These are phyloP conservation scores for Amazona ochrocephala DNA, from an alignment of 2,797 vertebrate species.

Conservation along the genomic window DNA sequence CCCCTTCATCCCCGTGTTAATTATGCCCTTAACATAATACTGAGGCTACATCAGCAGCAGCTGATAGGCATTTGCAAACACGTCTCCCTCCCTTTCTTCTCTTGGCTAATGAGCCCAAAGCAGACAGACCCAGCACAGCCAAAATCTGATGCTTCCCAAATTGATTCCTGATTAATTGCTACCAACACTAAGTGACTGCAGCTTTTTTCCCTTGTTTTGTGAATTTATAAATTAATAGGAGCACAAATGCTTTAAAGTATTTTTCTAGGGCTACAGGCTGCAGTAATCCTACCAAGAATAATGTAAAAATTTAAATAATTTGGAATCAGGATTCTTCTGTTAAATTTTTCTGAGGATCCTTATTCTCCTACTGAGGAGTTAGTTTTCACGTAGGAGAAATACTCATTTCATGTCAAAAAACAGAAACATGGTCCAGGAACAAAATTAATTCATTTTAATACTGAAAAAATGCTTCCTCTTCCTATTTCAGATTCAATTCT, in stretches of 20 bases:
- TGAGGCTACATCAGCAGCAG: neutral
- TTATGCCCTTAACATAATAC: neutral
- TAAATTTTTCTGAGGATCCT: neutral
- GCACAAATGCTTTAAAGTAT: neutral
- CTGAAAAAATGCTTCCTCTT: neutral
- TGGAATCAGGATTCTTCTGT: neutral
- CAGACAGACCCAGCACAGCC: neutral
- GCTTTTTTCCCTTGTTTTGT: neutral
- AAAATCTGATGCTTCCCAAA: neutral
- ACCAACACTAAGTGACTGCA: neutral
- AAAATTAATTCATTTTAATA: neutral
- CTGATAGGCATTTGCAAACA: neutral
- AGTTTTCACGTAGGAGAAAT: neutral
- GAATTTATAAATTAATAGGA: neutral
- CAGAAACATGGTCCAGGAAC: neutral
- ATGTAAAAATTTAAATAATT: neutral
- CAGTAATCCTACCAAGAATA: neutral
- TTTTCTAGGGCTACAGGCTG: neutral
- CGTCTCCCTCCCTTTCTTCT: neutral
- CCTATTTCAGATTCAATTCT: neutral
- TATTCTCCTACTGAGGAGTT: neutral
- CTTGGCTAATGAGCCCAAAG: neutral
- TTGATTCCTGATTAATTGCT: neutral
- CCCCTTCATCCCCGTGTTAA: neutral
- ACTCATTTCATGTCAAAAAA: neutral